Conservation (phyloP, 1,140 invertebrate genomes). For the Aphelenchoides fujianensis region DNA sequence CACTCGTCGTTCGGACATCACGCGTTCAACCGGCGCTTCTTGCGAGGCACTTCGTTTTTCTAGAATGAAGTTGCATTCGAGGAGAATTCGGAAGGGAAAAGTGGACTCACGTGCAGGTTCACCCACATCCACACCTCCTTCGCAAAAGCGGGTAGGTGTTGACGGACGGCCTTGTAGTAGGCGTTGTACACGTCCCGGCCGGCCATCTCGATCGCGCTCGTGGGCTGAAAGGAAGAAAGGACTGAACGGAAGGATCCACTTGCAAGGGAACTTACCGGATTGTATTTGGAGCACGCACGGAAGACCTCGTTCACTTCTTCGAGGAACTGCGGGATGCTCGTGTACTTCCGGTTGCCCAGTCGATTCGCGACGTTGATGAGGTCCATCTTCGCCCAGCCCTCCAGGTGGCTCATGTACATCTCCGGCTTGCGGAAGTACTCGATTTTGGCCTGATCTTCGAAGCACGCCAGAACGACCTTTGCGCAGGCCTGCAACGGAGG, state of each 20-base stretch:
- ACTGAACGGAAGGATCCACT: background rate
- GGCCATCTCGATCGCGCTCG: conserved; percentile 10
- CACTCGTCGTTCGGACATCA: too few relatives aligned
- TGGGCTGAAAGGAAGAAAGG: conserved; percentile 34
- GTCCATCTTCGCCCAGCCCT: conserved; percentile 40
- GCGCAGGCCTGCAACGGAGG: conserved; percentile 47
- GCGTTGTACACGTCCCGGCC: conserved; percentile 34
- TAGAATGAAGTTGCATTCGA: background rate
- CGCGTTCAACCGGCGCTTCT: conserved; percentile 6
- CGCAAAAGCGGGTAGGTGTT: conserved; percentile 35
- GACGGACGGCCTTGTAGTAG: conserved; percentile 35
- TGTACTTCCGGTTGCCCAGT: conserved; percentile 20
- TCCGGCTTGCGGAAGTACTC: conserved; percentile 35
- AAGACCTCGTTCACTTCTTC: conserved; percentile 47
- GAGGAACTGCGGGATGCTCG: conserved; percentile 31
- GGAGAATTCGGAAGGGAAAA: background rate
- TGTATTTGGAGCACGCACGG: conserved; percentile 47
- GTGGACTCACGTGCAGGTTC: conserved; percentile 4
- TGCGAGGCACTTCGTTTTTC: background rate
- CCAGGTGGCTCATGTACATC: conserved; percentile 17
- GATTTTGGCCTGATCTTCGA: conserved; percentile 25
- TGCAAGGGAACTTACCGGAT: conserved; percentile 31
- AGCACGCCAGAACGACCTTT: conserved; percentile 45
- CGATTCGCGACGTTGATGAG: conserved; percentile 31
- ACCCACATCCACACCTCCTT: conserved; percentile 32